A percentile compares a stretch with the other conserved stretches of the same genome.
Evolutionary conservation across 2,113 vertebrate genomes (phyloP).

Genomic region (Argyrosomus japonicus): DNA sequence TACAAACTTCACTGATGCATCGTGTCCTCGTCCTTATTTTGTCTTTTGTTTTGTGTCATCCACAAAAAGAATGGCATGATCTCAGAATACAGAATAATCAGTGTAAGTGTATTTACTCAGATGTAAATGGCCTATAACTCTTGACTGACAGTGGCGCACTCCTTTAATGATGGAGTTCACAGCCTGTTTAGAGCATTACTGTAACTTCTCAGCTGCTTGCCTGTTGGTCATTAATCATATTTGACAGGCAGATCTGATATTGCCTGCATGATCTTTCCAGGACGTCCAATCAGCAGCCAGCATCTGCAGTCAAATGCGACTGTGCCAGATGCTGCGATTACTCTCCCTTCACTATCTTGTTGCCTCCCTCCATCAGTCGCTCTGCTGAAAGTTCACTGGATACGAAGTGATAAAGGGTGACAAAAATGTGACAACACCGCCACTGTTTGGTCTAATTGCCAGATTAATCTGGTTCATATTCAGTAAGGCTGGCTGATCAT

Average conservation of each 20-base stretch:
- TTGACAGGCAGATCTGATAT: constrained; percentile 67
- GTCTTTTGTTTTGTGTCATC: neutral
- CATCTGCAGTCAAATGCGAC: constrained; percentile 60
- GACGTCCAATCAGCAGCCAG: constrained; percentile 58
- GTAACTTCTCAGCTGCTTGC: constrained; percentile 30
- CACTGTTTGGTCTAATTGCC: constrained; percentile 12
- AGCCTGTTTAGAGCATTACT: constrained; percentile 28
- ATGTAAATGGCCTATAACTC: constrained; percentile 4
- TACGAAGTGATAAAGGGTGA: constrained; percentile 32
- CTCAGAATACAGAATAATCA: neutral
- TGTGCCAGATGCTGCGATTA: constrained; percentile 64
- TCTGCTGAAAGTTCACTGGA: constrained; percentile 62
- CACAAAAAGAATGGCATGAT: neutral
- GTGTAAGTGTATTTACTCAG: neutral
- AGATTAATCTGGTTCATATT: neutral
- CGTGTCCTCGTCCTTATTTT: neutral
- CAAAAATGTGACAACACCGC: neutral
- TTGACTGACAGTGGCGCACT: neutral
- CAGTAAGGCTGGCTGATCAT: neutral
- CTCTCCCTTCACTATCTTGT: constrained; percentile 33
- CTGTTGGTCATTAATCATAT: constrained; percentile 58
- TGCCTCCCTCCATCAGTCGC: constrained; percentile 24
- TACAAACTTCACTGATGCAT: neutral
- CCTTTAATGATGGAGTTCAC: constrained; percentile 23
- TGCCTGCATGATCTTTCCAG: constrained; percentile 63